These are phyloP conservation scores for Dicyrtoma fusca DNA, from an alignment of 2,888 invertebrate species.

Conservation along the genomic window DNA sequence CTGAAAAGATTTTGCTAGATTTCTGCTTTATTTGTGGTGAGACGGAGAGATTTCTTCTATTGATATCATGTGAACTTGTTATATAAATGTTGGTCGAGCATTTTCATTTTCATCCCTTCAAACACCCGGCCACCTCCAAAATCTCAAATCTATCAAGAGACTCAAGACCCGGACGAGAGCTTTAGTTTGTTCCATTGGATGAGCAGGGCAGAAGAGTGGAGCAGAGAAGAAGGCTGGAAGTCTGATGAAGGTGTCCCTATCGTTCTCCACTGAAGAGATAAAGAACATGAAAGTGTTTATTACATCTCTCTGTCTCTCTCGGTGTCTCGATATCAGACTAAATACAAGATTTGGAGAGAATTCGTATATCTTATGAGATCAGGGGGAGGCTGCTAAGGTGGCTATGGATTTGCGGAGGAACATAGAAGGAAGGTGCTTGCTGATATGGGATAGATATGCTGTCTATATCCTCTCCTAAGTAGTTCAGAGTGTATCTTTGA, in stretches of 20 bases:
- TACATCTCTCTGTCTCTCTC: too few relatives aligned
- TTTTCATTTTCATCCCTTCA: background rate
- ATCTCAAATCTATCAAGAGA: background rate
- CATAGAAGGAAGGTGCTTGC: too few relatives aligned
- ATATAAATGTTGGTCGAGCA: conserved; percentile 9
- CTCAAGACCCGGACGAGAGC: background rate
- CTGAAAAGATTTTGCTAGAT: background rate
- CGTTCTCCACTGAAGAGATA: conserved; percentile 3
- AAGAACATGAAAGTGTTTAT: too few relatives aligned
- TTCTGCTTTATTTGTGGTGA: background rate
- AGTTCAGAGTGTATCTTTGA: too few relatives aligned
- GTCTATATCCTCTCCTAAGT: too few relatives aligned
- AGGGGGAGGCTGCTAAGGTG: too few relatives aligned
- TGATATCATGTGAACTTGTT: conserved; percentile 22
- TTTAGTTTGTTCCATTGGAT: conserved; percentile 25
- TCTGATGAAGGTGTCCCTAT: background rate
- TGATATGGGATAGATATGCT: too few relatives aligned
- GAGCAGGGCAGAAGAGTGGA: conserved; percentile 1
- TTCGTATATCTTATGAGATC: too few relatives aligned
- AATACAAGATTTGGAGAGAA: too few relatives aligned
- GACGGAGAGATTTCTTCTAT: conserved; percentile 12
- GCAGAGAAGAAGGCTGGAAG: background rate
- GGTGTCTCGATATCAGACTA: too few relatives aligned
- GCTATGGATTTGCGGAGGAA: too few relatives aligned
- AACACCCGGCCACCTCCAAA: background rate